A percentile compares a stretch with the other conserved stretches of the same genome.
Conservation (phyloP, 2,888 invertebrate species). For the Thereva nobilitata region DNA sequence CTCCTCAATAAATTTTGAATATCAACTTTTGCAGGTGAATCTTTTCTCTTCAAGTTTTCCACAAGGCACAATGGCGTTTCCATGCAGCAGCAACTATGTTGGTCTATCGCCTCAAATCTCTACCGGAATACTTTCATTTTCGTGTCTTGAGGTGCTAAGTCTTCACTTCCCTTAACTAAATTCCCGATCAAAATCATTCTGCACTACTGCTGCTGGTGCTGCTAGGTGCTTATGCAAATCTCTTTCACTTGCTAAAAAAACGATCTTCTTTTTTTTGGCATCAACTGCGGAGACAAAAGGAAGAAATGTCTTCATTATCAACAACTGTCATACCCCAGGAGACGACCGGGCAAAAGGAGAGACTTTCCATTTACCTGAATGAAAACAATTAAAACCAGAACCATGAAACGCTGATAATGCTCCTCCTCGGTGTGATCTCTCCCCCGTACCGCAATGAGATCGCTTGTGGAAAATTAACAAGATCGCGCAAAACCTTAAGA, state of each 20-base stretch:
- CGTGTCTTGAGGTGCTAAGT: slow-evolving; percentile 31
- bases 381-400: slow-evolving; percentile 25
- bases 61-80: too few relatives aligned
- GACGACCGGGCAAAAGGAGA: slow-evolving; percentile 6
- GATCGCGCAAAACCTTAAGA: slow-evolving; percentile 1
- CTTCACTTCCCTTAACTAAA: slow-evolving; percentile 18
- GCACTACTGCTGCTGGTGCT: too few relatives aligned
- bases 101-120: too few relatives aligned
- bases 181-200: slow-evolving; percentile 10
- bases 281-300: background rate
- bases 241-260: slow-evolving; percentile 12
- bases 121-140: slow-evolving; percentile 9
- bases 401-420: too few relatives aligned
- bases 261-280: too few relatives aligned
- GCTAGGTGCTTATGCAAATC: slow-evolving; percentile 22
- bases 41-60: too few relatives aligned
- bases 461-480: slow-evolving; percentile 3
- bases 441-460: background rate
- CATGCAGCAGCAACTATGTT: too few relatives aligned
- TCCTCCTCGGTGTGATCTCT: too few relatives aligned
- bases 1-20: too few relatives aligned
- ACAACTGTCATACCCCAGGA: slow-evolving; percentile 31
- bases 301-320: slow-evolving; percentile 24
- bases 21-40: too few relatives aligned
- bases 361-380: slow-evolving; percentile 7